Evolutionary conservation across 2,888 invertebrate species (phyloP), one percentile per base, ranked within the genome.

Genomic region (Cremastobaeus sp.): DNA sequence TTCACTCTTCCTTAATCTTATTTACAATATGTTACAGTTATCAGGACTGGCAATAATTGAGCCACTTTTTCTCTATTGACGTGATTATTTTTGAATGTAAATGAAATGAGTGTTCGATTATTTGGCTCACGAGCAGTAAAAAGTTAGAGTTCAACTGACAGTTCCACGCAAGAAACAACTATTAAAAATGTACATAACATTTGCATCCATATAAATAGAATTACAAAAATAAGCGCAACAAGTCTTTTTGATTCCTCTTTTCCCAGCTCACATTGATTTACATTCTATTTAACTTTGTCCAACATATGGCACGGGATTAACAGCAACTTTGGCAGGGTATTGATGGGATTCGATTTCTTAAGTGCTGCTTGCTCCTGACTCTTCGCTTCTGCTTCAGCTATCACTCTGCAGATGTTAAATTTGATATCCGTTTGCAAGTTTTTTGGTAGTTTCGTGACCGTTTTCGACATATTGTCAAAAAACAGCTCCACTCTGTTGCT

Each of bases 271-370:
- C 25, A 25, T 5, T 25, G 4, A 25, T 35, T 35, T 30, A 6
- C 35, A 35, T 9, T 34, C 12, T 60, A 65, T 50, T 77, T 55
- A 30, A 80, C 81, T 60, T 82, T 82, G 52, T 87, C 87, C 21
- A 87, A 83, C 84, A 86, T 84, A 32, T 83, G 81, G 59, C 86
- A 87, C 11, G 87, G 87, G 45, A 87, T 85, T 5, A 87, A 76
- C 21, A 87, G 81, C 34, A 87, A 70, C 69, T 87, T 86, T 11
- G 87, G 87, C 66, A 87, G 84, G 79, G 83, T 83, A 20, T 83
- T 82, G 18, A 15, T 39, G 55, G 17, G 78, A 79, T 50, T 73
- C 76, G 2, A 83, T 76, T 64, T 55, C 4, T 34, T 62, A 3
- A 5, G 50, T 59, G 4, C 74, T 79, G 50, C 82, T 78, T 48